Conservation (phyloP, 2,797 vertebrate species). For the Gallinago nigripennis region DNA sequence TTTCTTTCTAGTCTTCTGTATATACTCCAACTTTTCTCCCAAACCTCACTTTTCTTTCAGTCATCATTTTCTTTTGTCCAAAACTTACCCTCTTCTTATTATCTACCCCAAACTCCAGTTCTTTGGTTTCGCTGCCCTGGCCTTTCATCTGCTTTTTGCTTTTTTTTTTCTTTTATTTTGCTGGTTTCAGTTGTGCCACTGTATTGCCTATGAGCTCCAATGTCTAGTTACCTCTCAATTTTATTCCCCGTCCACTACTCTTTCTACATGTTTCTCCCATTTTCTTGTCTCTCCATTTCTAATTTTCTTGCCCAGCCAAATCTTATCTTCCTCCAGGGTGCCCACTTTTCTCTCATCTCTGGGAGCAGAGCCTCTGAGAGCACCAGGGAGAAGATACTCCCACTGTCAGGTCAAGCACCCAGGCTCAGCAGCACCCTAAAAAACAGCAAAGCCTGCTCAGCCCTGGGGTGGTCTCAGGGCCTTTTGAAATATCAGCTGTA, state of each 20-base stretch:
- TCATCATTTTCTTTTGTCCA: background rate
- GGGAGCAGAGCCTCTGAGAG: background rate
- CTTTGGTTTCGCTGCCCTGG: background rate
- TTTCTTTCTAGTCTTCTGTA: background rate
- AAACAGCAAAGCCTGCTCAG: background rate
- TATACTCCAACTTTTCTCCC: background rate
- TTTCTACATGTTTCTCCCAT: background rate
- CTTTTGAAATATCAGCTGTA: background rate
- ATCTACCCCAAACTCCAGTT: background rate
- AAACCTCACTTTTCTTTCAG: background rate
- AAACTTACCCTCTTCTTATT: background rate
- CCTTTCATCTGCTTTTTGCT: rapidly evolving
- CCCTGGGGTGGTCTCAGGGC: background rate
- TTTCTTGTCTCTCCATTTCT: background rate
- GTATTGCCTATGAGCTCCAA: background rate
- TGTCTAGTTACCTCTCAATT: background rate
- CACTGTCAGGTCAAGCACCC: background rate
- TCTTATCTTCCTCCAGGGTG: background rate
- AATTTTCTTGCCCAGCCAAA: background rate
- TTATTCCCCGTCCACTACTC: background rate
- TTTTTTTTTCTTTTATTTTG: background rate
- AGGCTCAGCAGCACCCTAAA: background rate
- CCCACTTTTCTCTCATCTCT: background rate
- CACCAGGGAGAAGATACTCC: background rate
- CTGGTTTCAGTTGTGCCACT: background rate